Base-by-base conservation (phyloP, 2,888 invertebrate species). In the Brenthis ino region DNA sequence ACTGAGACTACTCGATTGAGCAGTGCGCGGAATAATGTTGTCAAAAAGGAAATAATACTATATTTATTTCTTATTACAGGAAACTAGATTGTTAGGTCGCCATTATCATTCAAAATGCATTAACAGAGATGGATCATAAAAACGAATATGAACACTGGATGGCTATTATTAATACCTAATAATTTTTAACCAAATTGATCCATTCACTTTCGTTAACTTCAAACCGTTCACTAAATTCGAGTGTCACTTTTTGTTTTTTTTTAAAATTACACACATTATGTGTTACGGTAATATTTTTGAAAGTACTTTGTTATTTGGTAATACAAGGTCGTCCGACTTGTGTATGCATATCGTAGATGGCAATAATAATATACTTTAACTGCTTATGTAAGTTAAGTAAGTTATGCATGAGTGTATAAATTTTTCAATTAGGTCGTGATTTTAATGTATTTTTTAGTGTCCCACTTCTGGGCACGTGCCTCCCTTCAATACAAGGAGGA, bases 221-320 rank as follows among this genome's bases (percentile, higher is more conserved):
- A 43, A 33, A 4, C 64, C 68, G 47, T 28, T 68, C 68, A 56
- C 68, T 24, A 48, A 67, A 58, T 48, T 28, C 1, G n/a, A 33
- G 24, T 51, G 37, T 57, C 47, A 64, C 6, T 56, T 67, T 43
- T 60, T 67, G 47, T 63, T 57, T 54, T 55, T 50, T 71, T 71
- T 58, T n/a, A n/a, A 68, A 54, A 55, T 65, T 65, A 68, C 56
- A 63, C 50, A 55, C 63, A 60, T 61, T 53, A 68, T 64, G 37
- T 65, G 68, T 65, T 65, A 68, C 54, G 65, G 65, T 63, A 68
- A 68, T 24, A 12, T 54, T 43, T 71, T 65, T 68, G 65, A 71
- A 71, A 69, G 65, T 71, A 55, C 14, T 55, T 16, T 63, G 54
- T 24, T 51, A 67, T 64, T 67, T 64, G 51, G 56, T 67, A 61